Base-by-base conservation (phyloP, 2,113 vertebrate species). In the Pungitius pungitius region DNA sequence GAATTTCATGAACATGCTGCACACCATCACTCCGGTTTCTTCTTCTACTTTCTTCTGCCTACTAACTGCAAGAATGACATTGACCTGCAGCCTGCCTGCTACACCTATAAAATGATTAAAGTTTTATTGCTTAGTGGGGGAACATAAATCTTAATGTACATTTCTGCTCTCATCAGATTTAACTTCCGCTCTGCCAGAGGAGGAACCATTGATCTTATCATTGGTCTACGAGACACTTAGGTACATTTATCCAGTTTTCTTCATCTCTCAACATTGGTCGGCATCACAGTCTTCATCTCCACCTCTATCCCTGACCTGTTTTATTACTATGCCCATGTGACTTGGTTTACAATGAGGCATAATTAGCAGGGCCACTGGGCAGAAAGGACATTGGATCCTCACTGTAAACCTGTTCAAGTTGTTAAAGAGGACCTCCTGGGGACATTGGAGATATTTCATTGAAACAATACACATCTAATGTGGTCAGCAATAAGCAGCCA, bases 181-280 rank as follows among this genome's bases (percentile, higher is more conserved):
- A 69, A 81, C 77, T 73, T 82, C 39, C 3, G 59, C 64, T 42
- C 12, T 18, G 24, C 79, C 33, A 47, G 30, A 78, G 63, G 27
- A 22, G 69, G 69, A 81, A 27, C 47, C 67, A 78, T 83, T 6
- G 60, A 81, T 86, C 64, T 27, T 24, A 14, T 18, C 73, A 59
- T 88, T 72, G n/a, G 17, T 90, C 85, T 82, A 78, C 60, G 56
- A 60, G 81, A 78, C 83, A 49, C 80, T 87, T 73, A 73, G 74
- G 60, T 67, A 86, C 83, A 83, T 69, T 81, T 82, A 90, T 89
- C 80, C 78, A 73, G 54, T 75, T 83, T 69, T 60, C 65, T 24
- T 66, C 82, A 75, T 43, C 64, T 87, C 79, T 80, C 63, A 27
- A 54, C 70, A 64, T 76, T 61, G 1, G 26, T 63, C 74, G 54